Evolutionary conservation across 2,888 invertebrate genomes (phyloP).

Genomic region (Tetragnatha montana): DNA sequence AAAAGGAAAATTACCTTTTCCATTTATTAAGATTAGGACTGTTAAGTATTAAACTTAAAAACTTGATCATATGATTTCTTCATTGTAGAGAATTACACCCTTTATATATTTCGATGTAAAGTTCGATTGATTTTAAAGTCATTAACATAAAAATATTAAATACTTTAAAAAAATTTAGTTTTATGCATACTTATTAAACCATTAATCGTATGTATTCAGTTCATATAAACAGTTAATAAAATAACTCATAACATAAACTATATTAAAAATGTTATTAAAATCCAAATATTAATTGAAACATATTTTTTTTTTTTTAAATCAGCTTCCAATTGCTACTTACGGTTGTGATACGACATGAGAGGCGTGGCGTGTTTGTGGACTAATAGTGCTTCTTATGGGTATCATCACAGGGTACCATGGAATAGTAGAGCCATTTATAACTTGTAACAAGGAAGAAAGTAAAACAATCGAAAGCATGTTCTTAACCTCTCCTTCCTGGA

Average conservation of each 20-base stretch:
- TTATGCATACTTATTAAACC: no score
- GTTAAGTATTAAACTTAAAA: no score
- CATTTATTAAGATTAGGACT: no score
- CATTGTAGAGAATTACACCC: no score
- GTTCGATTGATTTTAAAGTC: not conserved
- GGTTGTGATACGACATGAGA: slow-evolving; percentile 24
- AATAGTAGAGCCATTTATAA: not conserved
- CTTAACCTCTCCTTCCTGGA: not conserved
- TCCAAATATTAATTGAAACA: no score
- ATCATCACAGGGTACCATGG: slow-evolving; percentile 27
- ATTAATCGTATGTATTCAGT: no score
- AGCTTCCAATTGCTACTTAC: slow-evolving; percentile 18
- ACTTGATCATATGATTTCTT: no score
- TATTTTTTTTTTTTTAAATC: no score
- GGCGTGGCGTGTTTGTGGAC: not conserved
- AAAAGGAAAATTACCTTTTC: no score
- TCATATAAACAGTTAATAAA: no score
- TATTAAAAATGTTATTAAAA: not conserved
- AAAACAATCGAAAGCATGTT: not conserved
- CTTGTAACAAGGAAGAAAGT: not conserved
- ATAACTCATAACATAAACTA: no score
- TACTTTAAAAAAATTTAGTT: not conserved
- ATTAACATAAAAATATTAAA: not conserved
- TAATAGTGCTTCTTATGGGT: slow-evolving; percentile 8
- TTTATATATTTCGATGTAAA: no score